phyloP scores from a whole-genome alignment of 2,888 invertebrate genomes.

The Dynastes maya region DNA sequence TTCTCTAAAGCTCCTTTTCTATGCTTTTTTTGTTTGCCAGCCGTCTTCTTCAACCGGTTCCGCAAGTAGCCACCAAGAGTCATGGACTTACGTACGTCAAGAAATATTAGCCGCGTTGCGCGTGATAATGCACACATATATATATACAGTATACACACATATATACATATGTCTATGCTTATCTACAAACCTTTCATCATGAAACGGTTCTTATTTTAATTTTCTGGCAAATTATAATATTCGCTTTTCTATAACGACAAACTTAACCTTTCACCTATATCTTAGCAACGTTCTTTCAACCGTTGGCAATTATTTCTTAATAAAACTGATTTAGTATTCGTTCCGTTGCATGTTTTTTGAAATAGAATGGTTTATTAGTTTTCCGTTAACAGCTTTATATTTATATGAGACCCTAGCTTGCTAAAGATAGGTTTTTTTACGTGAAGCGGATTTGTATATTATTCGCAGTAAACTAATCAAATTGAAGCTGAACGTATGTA shows the following conservation, averaged over 20 bases:
- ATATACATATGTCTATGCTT: neutral
- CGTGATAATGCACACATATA: neutral
- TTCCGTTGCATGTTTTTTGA: neutral
- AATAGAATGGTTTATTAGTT: too few species aligned
- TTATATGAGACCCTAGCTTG: too few species aligned
- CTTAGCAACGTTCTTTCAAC: neutral
- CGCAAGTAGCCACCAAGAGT: constrained; percentile 37
- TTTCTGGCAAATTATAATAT: neutral
- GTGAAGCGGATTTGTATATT: too few species aligned
- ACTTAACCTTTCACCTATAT: constrained; percentile 23
- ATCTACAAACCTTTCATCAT: constrained; percentile 6
- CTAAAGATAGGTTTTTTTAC: too few species aligned
- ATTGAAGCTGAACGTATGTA: too few species aligned
- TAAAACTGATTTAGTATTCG: neutral
- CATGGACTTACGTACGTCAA: constrained; percentile 33
- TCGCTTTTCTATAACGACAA: constrained; percentile 6
- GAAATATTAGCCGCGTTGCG: constrained; percentile 18
- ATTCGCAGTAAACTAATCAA: too few species aligned
- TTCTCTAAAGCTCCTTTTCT: constrained; percentile 12
- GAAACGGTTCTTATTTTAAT: constrained; percentile 10
- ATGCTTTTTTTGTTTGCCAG: constrained; percentile 27
- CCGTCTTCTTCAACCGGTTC: constrained; percentile 45
- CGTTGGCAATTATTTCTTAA: neutral
- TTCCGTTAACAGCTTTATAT: too few species aligned
- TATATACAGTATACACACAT: neutral